Evolutionary conservation across 2,888 invertebrate species (phyloP).

Genomic region (Notodonta ziczac): DNA sequence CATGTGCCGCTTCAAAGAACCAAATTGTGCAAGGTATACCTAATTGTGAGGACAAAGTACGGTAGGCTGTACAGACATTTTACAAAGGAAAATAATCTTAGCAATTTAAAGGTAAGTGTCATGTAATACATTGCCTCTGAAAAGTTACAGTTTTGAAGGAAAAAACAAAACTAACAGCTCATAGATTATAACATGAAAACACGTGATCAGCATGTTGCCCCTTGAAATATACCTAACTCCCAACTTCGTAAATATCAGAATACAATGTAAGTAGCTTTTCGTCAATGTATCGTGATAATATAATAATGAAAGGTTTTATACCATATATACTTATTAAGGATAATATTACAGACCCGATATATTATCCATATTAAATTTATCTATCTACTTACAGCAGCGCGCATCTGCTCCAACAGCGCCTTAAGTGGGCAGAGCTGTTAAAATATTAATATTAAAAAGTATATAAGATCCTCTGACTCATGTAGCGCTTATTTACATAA

Average conservation of each 20-base stretch:
- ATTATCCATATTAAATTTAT: too few relatives aligned
- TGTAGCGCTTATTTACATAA: not conserved
- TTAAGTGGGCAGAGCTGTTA: slow-evolving; percentile 3
- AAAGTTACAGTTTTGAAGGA: too few relatives aligned
- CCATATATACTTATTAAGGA: too few relatives aligned
- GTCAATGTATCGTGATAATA: not conserved
- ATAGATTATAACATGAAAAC: too few relatives aligned
- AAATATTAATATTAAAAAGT: not conserved
- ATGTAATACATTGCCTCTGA: too few relatives aligned
- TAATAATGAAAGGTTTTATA: not conserved
- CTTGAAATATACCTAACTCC: not conserved
- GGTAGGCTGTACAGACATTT: too few relatives aligned
- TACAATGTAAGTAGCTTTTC: not conserved
- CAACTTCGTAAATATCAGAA: not conserved
- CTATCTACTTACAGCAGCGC: not conserved
- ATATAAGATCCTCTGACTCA: not conserved
- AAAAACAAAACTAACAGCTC: too few relatives aligned
- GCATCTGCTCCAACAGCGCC: not conserved
- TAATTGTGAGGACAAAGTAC: too few relatives aligned
- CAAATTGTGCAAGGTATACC: not conserved
- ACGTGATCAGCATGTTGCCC: too few relatives aligned
- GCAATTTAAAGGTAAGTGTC: too few relatives aligned
- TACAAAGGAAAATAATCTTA: too few relatives aligned
- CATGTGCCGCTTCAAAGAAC: not conserved
- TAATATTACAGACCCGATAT: too few relatives aligned